phyloP scores from a whole-genome alignment of 1,140 invertebrate genomes.

The Anastatus disparis region DNA sequence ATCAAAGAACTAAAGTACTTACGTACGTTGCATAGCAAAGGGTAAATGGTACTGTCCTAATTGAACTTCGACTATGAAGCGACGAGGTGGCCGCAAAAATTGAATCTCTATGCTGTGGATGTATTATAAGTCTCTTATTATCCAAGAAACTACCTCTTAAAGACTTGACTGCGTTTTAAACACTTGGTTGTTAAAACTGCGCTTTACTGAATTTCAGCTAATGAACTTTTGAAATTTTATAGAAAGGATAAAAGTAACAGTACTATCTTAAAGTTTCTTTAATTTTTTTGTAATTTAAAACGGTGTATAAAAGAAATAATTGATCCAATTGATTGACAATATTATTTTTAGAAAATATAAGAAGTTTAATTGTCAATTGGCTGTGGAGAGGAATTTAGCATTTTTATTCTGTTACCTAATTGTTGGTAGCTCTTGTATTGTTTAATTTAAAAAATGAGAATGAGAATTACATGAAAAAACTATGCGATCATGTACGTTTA shows the following conservation, averaged over 20 bases:
- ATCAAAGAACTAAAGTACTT: no score
- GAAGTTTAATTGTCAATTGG: slow-evolving; percentile 8
- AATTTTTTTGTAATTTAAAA: slow-evolving; percentile 24
- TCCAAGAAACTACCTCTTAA: slow-evolving; percentile 29
- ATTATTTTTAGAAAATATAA: neutral
- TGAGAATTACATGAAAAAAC: no score
- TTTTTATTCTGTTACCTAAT: neutral
- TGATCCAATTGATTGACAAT: slow-evolving; percentile 11
- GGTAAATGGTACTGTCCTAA: slow-evolving; percentile 99
- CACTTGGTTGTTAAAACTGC: slow-evolving; percentile 2
- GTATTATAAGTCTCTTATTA: no score
- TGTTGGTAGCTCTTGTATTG: no score
- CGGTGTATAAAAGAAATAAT: neutral
- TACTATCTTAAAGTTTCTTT: slow-evolving; percentile 5
- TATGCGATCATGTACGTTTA: no score
- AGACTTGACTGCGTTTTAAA: neutral
- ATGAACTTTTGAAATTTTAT: slow-evolving; percentile 30
- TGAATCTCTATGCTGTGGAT: no score
- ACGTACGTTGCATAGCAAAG: no score
- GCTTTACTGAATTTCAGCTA: slow-evolving; percentile 26
- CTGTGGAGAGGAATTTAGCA: neutral
- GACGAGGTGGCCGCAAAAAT: slow-evolving; percentile 81
- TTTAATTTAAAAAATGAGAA: no score
- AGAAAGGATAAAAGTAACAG: slow-evolving; percentile 10
- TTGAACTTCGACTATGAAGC: slow-evolving; percentile 90